A percentile compares a stretch with the other conserved stretches of the same genome.
Conservation (phyloP, 2,888 invertebrate genomes). For the Folsomia candida region DNA sequence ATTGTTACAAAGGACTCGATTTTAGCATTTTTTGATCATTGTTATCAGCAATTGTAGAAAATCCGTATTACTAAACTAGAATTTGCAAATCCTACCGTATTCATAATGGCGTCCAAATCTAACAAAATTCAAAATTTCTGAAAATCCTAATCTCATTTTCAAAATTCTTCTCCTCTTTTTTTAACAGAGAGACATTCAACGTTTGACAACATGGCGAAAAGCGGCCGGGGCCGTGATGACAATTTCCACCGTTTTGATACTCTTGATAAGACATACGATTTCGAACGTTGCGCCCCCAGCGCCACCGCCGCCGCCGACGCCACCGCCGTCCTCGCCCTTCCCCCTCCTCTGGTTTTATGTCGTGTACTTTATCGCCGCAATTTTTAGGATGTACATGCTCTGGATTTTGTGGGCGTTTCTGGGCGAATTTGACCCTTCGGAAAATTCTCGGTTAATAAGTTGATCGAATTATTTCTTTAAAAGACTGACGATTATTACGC, state of each 20-base stretch:
- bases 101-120: too few relatives aligned
- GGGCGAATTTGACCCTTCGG: slow-evolving; percentile 16
- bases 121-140: too few relatives aligned
- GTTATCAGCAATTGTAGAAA: too few relatives aligned
- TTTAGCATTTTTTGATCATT: too few relatives aligned
- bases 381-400: slow-evolving; percentile 27
- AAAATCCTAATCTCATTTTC: too few relatives aligned
- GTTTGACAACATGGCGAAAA: slow-evolving; percentile 22
- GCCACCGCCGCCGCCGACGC: neutral
- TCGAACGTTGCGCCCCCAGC: slow-evolving; percentile 1
- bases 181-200: slow-evolving; percentile 27
- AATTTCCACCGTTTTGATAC: slow-evolving; percentile 6
- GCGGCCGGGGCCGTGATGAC: slow-evolving; percentile 10
- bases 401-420: slow-evolving; percentile 24
- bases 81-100: too few relatives aligned
- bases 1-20: too few relatives aligned
- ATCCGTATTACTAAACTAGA: too few relatives aligned
- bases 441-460: neutral
- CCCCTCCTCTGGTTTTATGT: slow-evolving; percentile 30
- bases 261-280: slow-evolving; percentile 24
- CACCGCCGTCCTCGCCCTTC: neutral
- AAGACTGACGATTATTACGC: too few relatives aligned
- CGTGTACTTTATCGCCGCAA: slow-evolving; percentile 15
- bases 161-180: too few relatives aligned
- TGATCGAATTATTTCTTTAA: too few relatives aligned